Percentiles rank a stretch among this genome's conserved stretches.
Conservation (phyloP, 2,113 vertebrate species). For the Neofelis nebulosa region DNA sequence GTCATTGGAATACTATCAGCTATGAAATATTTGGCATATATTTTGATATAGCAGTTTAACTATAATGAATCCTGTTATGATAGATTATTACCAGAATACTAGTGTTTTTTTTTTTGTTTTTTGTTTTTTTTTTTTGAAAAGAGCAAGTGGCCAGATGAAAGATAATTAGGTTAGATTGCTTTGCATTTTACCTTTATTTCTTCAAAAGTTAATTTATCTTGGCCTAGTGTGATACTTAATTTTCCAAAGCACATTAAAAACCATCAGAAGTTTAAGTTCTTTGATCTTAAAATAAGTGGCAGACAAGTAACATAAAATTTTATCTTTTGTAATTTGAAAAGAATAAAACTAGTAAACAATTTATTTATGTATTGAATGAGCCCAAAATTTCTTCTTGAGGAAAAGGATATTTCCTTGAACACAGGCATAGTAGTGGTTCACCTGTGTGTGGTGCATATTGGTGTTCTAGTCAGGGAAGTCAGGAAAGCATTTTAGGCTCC, state of each 20-base stretch:
- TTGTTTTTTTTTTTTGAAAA: neutral
- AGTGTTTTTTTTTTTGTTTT: neutral
- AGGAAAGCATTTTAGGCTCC: neutral
- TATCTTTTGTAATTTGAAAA: neutral
- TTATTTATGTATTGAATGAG: neutral
- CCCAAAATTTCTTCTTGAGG: neutral
- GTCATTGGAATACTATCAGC: neutral
- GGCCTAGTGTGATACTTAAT: neutral
- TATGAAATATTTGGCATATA: neutral
- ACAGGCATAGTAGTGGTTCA: neutral
- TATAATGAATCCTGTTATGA: neutral
- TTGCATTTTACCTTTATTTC: slow-evolving; percentile 16
- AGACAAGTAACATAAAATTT: neutral
- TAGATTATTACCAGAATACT: neutral
- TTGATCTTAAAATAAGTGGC: slow-evolving; percentile 40
- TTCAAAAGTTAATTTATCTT: neutral
- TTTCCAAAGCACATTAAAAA: neutral
- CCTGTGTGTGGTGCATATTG: neutral
- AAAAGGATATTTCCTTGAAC: neutral
- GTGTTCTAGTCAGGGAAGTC: neutral
- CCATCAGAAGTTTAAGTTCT: slow-evolving; percentile 1
- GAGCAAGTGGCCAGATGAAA: slow-evolving; percentile 3
- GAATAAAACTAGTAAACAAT: neutral
- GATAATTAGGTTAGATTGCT: neutral
- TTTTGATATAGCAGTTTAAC: neutral